phyloP scores from a whole-genome alignment of 2,113 vertebrate species.

The Centropristis striata region DNA sequence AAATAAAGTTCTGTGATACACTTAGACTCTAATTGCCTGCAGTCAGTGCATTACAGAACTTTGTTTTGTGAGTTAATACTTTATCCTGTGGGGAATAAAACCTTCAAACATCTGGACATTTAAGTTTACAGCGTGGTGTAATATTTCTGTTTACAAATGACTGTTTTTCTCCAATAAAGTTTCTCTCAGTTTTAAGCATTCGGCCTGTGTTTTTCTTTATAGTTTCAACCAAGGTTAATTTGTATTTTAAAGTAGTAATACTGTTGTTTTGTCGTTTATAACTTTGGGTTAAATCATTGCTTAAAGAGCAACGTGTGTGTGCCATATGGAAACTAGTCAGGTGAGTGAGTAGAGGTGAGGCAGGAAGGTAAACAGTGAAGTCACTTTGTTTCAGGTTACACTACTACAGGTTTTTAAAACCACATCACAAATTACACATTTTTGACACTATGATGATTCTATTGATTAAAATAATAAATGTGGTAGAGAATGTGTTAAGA shows the following conservation, averaged over 20 bases:
- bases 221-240: background rate
- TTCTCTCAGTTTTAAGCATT: slow-evolving; percentile 26
- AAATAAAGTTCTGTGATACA: slow-evolving; percentile 91
- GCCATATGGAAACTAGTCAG: slow-evolving; percentile 78
- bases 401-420: slow-evolving; percentile 29
- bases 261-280: slow-evolving; percentile 15
- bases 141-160: slow-evolving; percentile 34
- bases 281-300: slow-evolving; percentile 38
- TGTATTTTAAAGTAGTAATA: slow-evolving; percentile 5
- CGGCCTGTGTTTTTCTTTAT: slow-evolving; percentile 33
- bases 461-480: background rate
- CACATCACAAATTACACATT: background rate
- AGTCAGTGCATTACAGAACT: slow-evolving; percentile 93
- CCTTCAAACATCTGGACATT: slow-evolving; percentile 72
- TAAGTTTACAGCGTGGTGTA: slow-evolving; percentile 33
- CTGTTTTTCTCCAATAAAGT: slow-evolving; percentile 67
- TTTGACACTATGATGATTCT: background rate
- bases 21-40: slow-evolving; percentile 86
- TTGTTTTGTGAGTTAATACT: slow-evolving; percentile 88
- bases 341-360: slow-evolving; percentile 61
- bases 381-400: slow-evolving; percentile 41
- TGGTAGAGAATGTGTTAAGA: background rate
- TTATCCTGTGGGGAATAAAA: slow-evolving; percentile 63
- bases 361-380: slow-evolving; percentile 65
- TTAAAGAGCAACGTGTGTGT: slow-evolving; percentile 33